A percentile compares a stretch with the other conserved stretches of the same genome.
Conservation (phyloP, 2,888 invertebrate genomes). For the Ophion slaviceki region DNA sequence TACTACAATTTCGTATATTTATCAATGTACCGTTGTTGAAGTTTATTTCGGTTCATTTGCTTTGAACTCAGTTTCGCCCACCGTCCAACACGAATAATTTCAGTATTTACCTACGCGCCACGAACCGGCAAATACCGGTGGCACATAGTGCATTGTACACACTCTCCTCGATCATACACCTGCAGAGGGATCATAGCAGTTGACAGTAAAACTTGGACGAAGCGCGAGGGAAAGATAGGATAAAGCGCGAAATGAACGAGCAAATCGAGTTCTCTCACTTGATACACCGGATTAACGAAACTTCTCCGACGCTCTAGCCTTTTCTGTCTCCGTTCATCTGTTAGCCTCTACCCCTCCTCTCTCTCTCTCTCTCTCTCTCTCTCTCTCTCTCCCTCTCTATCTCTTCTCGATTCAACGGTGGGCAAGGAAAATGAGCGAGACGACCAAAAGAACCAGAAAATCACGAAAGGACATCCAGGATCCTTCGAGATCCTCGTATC, state of each 20-base stretch:
- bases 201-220: neutral
- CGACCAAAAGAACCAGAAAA: conserved; percentile 30
- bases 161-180: neutral
- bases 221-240: neutral
- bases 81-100: neutral
- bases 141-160: neutral
- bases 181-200: neutral
- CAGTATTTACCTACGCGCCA: neutral
- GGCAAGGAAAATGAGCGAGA: conserved; percentile 37
- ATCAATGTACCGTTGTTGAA: neutral
- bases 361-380: neutral
- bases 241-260: neutral
- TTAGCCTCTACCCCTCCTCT: neutral
- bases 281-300: neutral
- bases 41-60: neutral
- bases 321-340: neutral
- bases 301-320: neutral
- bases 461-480: conserved; percentile 28
- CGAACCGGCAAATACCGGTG: neutral
- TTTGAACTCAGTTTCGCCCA: neutral
- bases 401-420: neutral
- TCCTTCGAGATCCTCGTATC: conserved; percentile 38
- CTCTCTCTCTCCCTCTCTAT: neutral
- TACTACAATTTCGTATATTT: neutral
- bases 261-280: neutral